Conservation (phyloP, 2,888 invertebrate genomes). For the Ophion costatus region DNA sequence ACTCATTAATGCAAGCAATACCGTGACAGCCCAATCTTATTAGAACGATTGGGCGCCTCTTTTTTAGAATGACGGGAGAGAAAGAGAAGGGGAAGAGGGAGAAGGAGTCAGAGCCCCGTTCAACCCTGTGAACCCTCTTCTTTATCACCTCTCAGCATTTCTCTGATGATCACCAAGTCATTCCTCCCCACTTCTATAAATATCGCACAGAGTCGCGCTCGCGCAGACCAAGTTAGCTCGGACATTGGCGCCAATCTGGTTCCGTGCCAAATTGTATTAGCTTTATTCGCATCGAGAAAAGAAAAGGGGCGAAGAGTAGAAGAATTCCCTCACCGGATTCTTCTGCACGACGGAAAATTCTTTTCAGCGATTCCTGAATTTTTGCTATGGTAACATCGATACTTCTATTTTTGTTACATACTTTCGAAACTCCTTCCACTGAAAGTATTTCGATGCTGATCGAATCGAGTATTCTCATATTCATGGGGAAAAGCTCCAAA, state of each 20-base stretch:
- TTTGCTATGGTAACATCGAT: conserved; percentile 17
- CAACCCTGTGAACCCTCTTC: conserved; percentile 13
- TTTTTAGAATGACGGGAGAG: not conserved
- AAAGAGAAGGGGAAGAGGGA: not conserved
- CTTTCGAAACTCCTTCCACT: conserved; percentile 37
- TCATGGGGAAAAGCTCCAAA: not conserved
- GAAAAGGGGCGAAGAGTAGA: not conserved
- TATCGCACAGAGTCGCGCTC: conserved; percentile 53
- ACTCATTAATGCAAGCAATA: conserved; percentile 54
- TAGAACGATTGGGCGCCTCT: conserved; percentile 10
- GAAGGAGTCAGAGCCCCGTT: conserved; percentile 6
- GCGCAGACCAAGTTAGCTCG: conserved; percentile 59
- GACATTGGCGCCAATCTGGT: conserved; percentile 68
- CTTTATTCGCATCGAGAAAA: conserved; percentile 49
- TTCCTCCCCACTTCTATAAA: conserved; percentile 61
- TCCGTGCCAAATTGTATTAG: conserved; percentile 65
- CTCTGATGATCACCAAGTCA: conserved; percentile 40
- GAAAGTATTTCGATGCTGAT: conserved; percentile 38
- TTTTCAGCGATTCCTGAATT: conserved; percentile 32
- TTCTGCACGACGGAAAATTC: conserved; percentile 38
- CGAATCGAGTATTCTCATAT: conserved; percentile 23
- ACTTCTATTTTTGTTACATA: conserved; percentile 23
- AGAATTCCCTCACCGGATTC: conserved; percentile 44
- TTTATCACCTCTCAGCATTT: conserved; percentile 17
- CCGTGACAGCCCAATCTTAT: conserved; percentile 20